Evolutionary conservation across 1,140 invertebrate genomes (phyloP), one percentile per base, ranked within the genome.

Genomic region (Augochlora pura): DNA sequence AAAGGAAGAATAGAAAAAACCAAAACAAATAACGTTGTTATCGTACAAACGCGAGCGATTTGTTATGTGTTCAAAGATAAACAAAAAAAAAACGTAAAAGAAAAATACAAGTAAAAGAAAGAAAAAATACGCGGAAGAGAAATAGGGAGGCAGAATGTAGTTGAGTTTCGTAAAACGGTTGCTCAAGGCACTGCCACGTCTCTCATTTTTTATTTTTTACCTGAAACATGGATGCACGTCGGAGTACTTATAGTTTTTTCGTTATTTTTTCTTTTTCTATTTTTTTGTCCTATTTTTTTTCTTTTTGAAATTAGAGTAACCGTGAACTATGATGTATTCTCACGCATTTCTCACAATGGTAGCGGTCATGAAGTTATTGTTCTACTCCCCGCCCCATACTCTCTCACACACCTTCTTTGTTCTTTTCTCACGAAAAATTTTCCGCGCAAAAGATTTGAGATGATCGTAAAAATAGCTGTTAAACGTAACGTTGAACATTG

Each of bases 121-220:
- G 83, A 82, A 89, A 85, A 70, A 85, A 85, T 64, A 83, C 68
- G 85, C 75, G 60, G 80, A 64, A 77, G 68, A 75, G 86, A 84
- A 90, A 89, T 86, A 86, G 46, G 78, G 74, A 89, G 84, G 74
- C 80, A 81, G 75, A 81, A 87, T 83, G 88, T 46, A 88, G 69
- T 87, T 90, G 80, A 89, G 64, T 91, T 91, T 91, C 84, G 88
- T 84, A 91, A 64, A 77, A 92, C 86, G 90, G 92, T 93, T 92
- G 91, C 91, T 92, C 91, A 92, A 92, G 89, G 91, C 91, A 92
- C 92, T 93, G 92, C 92, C 92, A 92, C 88, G 82, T 87, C 81
- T 88, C 78, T 77, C 84, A 85, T 84, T 87, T 88, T 88, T 76
- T 25, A 65, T 87, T 80, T 79, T 84, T 66, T 74, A 85, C 77